Evolutionary conservation across 92 coral and sea anemone species (phyloP).

Genomic region (Galaxea fascicularis): DNA sequence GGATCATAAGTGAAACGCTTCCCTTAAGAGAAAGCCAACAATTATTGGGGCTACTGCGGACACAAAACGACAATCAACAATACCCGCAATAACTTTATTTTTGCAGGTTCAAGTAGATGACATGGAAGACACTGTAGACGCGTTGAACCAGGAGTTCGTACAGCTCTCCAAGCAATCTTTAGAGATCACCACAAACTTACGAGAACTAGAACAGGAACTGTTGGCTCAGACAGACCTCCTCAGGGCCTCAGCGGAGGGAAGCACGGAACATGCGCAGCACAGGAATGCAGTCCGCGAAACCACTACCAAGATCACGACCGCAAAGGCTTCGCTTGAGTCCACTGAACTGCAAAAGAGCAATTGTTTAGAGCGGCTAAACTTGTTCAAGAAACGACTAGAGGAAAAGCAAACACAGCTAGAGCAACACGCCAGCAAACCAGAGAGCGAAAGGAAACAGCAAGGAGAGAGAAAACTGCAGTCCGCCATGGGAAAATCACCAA

Average conservation of each 20-base stretch:
- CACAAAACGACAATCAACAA: neutral
- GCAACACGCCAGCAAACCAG: slow-evolving; percentile 75
- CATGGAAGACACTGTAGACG: slow-evolving; percentile 92
- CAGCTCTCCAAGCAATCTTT: slow-evolving; percentile 81
- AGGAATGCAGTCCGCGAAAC: slow-evolving; percentile 88
- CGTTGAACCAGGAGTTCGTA: slow-evolving; percentile 91
- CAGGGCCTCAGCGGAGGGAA: slow-evolving; percentile 79
- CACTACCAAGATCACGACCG: slow-evolving; percentile 84
- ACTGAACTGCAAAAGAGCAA: slow-evolving; percentile 79
- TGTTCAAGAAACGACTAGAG: slow-evolving; percentile 80
- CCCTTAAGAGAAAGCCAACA: too few relatives aligned
- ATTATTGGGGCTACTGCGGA: too few relatives aligned
- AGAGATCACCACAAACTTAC: slow-evolving; percentile 81
- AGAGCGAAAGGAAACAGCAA: slow-evolving; percentile 71
- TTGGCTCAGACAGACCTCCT: slow-evolving; percentile 91
- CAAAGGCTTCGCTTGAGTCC: slow-evolving; percentile 81
- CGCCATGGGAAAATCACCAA: slow-evolving; percentile 69
- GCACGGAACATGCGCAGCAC: slow-evolving; percentile 88
- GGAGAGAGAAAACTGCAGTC: slow-evolving; percentile 73
- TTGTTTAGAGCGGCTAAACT: slow-evolving; percentile 72
- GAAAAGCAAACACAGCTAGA: slow-evolving; percentile 80
- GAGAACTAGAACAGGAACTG: slow-evolving; percentile 94
- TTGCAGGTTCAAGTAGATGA: slow-evolving; percentile 91
- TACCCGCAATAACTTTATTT: neutral
- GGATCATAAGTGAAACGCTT: too few relatives aligned